Percentiles rank a stretch among this genome's conserved stretches.
These are phyloP conservation scores for Tamandua tetradactyla DNA, from an alignment of 2,797 vertebrate species.

Conservation along the genomic window DNA sequence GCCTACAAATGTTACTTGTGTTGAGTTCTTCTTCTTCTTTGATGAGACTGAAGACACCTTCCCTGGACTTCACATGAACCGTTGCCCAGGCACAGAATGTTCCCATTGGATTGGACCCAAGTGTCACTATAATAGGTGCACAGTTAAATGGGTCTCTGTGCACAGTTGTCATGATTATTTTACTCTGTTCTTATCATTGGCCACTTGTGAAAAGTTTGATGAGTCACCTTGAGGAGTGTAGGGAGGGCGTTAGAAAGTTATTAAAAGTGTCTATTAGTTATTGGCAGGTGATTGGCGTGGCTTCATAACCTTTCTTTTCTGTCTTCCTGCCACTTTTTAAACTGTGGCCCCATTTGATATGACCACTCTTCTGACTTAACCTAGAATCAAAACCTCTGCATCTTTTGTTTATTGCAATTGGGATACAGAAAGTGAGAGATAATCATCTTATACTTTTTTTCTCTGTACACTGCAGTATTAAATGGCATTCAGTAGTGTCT, in stretches of 20 bases:
- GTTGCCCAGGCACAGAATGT: accelerated
- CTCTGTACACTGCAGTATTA: neutral
- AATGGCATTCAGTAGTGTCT: neutral
- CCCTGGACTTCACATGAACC: neutral
- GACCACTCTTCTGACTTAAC: neutral
- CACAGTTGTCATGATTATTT: neutral
- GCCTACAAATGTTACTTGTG: neutral
- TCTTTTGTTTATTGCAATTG: neutral
- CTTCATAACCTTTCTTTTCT: neutral
- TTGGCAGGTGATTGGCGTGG: neutral
- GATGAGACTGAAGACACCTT: neutral
- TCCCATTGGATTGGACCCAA: neutral
- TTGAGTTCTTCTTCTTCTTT: neutral
- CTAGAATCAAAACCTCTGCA: neutral
- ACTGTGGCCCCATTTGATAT: neutral
- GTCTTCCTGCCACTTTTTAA: neutral
- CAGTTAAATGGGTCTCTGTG: neutral
- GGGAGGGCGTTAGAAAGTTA: neutral
- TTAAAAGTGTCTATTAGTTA: neutral
- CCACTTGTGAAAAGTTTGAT: neutral
- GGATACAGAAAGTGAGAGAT: neutral
- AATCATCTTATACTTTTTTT: neutral
- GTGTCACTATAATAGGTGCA: neutral
- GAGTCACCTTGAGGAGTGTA: neutral
- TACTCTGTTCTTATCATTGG: neutral